phyloP scores from a whole-genome alignment of 2,113 vertebrate genomes.

The Marmota monax region DNA sequence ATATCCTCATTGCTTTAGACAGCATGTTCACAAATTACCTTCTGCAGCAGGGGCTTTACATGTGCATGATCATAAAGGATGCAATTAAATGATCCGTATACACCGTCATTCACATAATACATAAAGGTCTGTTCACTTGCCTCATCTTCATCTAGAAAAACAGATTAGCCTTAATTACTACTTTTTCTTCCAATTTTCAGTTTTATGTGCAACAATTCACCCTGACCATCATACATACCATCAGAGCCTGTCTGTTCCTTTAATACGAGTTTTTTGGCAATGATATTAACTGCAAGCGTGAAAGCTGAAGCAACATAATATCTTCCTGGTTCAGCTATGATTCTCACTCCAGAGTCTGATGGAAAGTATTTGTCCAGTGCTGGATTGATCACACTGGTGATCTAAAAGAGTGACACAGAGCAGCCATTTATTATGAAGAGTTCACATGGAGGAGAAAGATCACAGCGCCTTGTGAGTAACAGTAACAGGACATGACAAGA shows the following conservation, averaged over 20 bases:
- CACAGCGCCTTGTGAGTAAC: neutral
- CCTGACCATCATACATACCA: slow-evolving; percentile 78
- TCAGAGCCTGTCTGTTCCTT: slow-evolving; percentile 94
- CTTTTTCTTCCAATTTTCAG: neutral
- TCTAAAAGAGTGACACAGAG: slow-evolving; percentile 84
- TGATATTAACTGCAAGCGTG: slow-evolving; percentile 97
- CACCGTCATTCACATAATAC: slow-evolving; percentile 99
- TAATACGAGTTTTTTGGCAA: slow-evolving; percentile 96
- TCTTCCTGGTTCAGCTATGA: slow-evolving; percentile 97
- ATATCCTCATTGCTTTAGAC: rapidly evolving
- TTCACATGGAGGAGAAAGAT: rapidly evolving
- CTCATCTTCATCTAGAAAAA: slow-evolving; percentile 94
- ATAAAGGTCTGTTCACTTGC: slow-evolving; percentile 93
- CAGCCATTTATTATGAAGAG: neutral
- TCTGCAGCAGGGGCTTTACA: slow-evolving; percentile 93
- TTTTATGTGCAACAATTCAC: rapidly evolving
- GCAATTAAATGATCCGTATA: slow-evolving; percentile 99
- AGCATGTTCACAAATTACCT: slow-evolving; percentile 86
- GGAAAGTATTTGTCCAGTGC: slow-evolving; percentile 98
- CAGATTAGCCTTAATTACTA: neutral
- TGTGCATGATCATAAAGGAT: slow-evolving; percentile 97
- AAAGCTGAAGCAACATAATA: slow-evolving; percentile 98
- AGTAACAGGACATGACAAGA: neutral
- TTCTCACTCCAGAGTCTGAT: slow-evolving; percentile 89
- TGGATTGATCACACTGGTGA: slow-evolving; percentile 94